Evolutionary conservation across 2,113 vertebrate genomes (phyloP).

Genomic region (cattle (Bos taurus)): ARS-UCD2.0 NC_037328.1:117660501-117661000

Average conservation of each 20-base stretch:
- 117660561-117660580: background rate
- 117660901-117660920: background rate
- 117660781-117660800: background rate
- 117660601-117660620: background rate
- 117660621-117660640: background rate
- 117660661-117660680: background rate
- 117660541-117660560: background rate
- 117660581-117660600: background rate
- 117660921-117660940: background rate
- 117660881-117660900: background rate
- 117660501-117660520: fast-evolving
- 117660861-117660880: background rate
- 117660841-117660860: background rate
- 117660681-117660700: background rate
- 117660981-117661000: background rate
- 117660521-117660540: background rate
- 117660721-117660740: background rate
- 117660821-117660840: background rate
- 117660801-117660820: background rate
- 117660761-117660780: background rate
- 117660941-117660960: background rate
- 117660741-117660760: background rate
- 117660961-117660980: background rate
- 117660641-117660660: background rate
- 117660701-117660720: background rate